A percentile compares a stretch with the other conserved stretches of the same genome.
These are phyloP conservation scores for Sardinella longiceps DNA, from an alignment of 2,797 vertebrate species.

Conservation along the genomic window DNA sequence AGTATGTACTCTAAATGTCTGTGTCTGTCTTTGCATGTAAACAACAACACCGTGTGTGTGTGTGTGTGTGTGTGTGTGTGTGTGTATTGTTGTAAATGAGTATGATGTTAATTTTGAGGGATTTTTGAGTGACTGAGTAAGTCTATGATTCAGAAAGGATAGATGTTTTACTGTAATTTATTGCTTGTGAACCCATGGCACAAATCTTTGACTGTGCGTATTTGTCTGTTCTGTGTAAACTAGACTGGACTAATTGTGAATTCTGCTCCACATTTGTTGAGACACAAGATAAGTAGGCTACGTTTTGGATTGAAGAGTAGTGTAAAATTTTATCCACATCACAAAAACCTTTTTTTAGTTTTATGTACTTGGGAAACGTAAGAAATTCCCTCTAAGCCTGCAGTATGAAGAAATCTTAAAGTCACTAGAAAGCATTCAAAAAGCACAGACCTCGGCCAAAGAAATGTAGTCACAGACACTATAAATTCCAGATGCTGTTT, in stretches of 20 bases:
- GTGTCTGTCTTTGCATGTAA: not conserved
- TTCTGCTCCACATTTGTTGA: not conserved
- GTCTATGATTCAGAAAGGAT: not conserved
- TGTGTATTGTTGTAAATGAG: not conserved
- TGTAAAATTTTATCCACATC: too few relatives aligned
- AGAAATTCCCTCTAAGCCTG: not conserved
- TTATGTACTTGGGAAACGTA: not conserved
- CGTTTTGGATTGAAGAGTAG: too few relatives aligned
- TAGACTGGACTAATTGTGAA: not conserved
- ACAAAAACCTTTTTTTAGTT: not conserved
- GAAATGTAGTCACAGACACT: too few relatives aligned
- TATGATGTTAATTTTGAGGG: not conserved
- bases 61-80: slow-evolving; percentile 21
- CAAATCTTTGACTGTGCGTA: not conserved
- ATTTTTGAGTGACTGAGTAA: not conserved
- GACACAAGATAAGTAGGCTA: not conserved
- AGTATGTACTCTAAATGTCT: not conserved
- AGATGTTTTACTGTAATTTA: not conserved
- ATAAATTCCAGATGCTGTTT: too few relatives aligned
- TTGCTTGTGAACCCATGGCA: not conserved
- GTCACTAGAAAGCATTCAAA: too few relatives aligned
- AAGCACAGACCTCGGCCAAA: too few relatives aligned
- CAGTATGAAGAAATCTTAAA: not conserved
- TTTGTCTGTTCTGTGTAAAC: not conserved
- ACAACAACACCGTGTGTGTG: not conserved